Percentiles rank a stretch among this genome's conserved stretches.
These are phyloP conservation scores for Mimumesa dahlbomi DNA, from an alignment of 2,888 invertebrate species.

Conservation along the genomic window DNA sequence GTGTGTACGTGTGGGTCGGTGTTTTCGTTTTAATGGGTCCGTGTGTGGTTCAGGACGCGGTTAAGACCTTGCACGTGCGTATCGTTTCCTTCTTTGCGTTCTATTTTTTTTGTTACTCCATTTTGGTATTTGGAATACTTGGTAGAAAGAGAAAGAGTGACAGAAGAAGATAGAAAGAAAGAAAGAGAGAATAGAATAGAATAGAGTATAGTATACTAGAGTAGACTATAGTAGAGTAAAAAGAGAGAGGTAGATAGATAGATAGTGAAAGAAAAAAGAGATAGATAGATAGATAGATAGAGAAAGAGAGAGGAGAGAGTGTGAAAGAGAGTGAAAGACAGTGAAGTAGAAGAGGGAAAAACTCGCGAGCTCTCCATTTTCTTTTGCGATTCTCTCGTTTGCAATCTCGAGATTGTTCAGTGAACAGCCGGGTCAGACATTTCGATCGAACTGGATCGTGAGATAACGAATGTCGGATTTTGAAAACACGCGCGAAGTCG, in stretches of 20 bases:
- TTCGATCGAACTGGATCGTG: background rate
- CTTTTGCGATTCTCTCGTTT: no score
- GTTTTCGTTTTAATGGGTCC: background rate
- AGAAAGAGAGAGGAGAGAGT: background rate
- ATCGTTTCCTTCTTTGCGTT: no score
- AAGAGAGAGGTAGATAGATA: background rate
- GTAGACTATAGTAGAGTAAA: no score
- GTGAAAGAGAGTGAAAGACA: no score
- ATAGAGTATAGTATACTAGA: no score
- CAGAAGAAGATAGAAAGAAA: background rate
- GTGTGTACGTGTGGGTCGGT: background rate
- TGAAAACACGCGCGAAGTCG: constrained; percentile 61
- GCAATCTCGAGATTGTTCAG: no score
- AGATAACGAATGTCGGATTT: background rate
- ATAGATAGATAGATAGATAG: background rate
- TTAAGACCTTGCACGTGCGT: constrained; percentile 62
- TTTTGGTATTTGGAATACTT: no score
- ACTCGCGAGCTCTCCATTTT: no score
- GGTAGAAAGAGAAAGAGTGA: background rate
- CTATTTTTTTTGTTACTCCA: no score
- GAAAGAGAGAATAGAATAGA: background rate
- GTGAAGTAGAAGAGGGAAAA: no score
- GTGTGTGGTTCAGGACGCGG: constrained; percentile 56
- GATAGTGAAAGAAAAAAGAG: no score
- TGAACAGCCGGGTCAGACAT: background rate